These are phyloP conservation scores for Neomorphus geoffroyi DNA, from an alignment of 2,797 vertebrate species.

Conservation along the genomic window DNA sequence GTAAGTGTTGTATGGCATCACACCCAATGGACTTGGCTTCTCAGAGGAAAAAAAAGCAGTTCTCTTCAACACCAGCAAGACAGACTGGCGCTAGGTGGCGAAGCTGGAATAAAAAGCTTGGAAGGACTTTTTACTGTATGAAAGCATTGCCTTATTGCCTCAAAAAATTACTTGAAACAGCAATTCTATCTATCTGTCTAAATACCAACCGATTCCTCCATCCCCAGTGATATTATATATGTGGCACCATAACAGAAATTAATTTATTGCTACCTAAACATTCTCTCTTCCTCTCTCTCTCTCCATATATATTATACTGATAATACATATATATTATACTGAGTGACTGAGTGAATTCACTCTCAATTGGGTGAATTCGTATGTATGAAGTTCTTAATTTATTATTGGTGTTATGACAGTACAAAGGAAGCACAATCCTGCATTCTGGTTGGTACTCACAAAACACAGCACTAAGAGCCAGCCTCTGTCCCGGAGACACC, in stretches of 20 bases:
- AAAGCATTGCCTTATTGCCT: not conserved
- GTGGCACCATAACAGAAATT: not conserved
- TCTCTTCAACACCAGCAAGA: not conserved
- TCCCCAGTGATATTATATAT: not conserved
- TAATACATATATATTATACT: not conserved
- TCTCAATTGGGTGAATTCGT: not conserved
- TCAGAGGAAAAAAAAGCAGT: not conserved
- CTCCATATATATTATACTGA: too few relatives aligned
- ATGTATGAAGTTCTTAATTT: not conserved
- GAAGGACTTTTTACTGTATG: not conserved
- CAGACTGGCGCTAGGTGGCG: not conserved
- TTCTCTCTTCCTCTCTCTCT: not conserved
- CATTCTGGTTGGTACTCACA: not conserved
- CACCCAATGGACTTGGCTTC: not conserved
- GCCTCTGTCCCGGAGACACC: not conserved
- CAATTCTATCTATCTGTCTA: not conserved
- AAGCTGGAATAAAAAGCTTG: not conserved
- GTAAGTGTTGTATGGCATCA: not conserved
- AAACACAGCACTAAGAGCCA: not conserved
- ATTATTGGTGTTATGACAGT: not conserved
- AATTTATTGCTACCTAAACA: not conserved
- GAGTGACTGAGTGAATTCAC: not conserved
- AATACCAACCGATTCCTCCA: not conserved
- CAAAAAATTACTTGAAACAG: not conserved
- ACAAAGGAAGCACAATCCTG: not conserved